A percentile compares a stretch with the other conserved stretches of the same genome.
Evolutionary conservation across 2,113 vertebrate genomes (phyloP).

Genomic region (Festucalex cinctus): DNA sequence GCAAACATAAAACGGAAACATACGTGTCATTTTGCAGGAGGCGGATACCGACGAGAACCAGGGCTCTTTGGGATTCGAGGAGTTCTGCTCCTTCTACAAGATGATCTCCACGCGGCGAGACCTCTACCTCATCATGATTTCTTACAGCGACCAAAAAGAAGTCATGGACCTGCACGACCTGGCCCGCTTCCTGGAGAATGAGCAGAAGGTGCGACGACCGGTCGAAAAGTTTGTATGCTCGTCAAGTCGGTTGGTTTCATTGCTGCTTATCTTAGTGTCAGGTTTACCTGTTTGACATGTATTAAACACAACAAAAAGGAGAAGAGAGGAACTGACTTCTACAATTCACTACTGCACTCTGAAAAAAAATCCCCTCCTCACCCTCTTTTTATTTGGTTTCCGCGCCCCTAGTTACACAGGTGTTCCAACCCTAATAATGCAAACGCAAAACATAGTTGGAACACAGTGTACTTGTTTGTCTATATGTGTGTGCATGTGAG

Average conservation of each 20-base stretch:
- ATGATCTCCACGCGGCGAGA: slow-evolving; percentile 94
- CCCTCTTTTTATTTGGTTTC: no score
- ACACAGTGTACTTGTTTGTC: no score
- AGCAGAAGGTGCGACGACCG: slow-evolving; percentile 82
- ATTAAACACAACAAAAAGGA: no score
- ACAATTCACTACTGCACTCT: no score
- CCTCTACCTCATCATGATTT: slow-evolving; percentile 91
- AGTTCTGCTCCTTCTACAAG: slow-evolving; percentile 96
- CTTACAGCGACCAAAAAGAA: slow-evolving; percentile 94
- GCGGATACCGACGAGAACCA: slow-evolving; percentile 92
- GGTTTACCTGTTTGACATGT: no score
- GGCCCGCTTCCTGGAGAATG: slow-evolving; percentile 82
- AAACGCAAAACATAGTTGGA: no score
- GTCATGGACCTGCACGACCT: slow-evolving; percentile 80
- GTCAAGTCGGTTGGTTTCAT: not conserved
- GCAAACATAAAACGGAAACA: not conserved
- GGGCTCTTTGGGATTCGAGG: slow-evolving; percentile 87
- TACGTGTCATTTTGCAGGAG: slow-evolving; percentile 69
- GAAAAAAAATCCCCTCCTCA: no score
- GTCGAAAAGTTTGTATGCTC: not conserved
- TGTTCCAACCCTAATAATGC: no score
- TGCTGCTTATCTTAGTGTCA: not conserved
- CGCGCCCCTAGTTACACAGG: no score
- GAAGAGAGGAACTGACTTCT: no score
- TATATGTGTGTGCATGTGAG: no score